Conservation (phyloP, 1,140 invertebrate genomes). For the Rhopalosiphum maidis region DNA sequence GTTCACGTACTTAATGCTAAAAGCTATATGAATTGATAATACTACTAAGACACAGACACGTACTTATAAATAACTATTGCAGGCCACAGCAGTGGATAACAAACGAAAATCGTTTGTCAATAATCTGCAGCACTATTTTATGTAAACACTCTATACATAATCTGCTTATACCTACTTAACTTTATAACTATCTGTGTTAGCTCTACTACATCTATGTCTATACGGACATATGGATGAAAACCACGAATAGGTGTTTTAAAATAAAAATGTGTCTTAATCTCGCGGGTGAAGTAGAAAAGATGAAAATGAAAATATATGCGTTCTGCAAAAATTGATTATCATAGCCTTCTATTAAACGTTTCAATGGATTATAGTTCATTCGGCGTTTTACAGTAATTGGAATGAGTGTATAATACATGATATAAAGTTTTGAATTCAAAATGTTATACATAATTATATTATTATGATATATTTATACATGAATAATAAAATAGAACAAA, state of each 20-base stretch:
- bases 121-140: neutral
- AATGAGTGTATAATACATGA: neutral
- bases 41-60: neutral
- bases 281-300: neutral
- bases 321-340: neutral
- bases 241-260: neutral
- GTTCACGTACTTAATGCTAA: neutral
- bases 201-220: neutral
- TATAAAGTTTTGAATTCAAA: neutral
- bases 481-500: neutral
- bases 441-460: neutral
- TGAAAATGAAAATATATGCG: neutral
- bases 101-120: neutral
- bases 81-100: neutral
- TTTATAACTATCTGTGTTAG: neutral
- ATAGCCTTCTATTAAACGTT: neutral
- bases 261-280: neutral
- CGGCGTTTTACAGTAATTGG: neutral
- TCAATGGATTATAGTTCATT: neutral
- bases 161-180: neutral
- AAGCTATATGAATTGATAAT: neutral
- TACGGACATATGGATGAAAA: neutral
- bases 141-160: neutral
- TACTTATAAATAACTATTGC: neutral
- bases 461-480: neutral